A percentile compares a stretch with the other conserved stretches of the same genome.
These are phyloP conservation scores for Sturnus vulgaris DNA, from an alignment of 2,113 vertebrate species.

Conservation along the genomic window DNA sequence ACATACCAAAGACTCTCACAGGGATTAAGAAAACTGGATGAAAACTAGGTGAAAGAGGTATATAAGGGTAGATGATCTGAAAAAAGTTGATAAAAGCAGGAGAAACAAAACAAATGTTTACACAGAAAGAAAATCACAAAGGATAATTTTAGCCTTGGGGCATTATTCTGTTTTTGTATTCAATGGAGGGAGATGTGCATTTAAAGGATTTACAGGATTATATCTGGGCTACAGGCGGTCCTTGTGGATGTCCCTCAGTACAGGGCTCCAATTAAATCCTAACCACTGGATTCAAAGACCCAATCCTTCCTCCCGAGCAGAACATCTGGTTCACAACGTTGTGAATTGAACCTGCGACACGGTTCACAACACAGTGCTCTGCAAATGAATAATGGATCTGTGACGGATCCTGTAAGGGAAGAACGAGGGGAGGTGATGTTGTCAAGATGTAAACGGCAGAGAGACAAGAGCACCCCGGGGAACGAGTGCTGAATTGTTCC, in stretches of 20 bases:
- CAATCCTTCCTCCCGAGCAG: background rate
- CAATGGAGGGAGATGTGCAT: background rate
- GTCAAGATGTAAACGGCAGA: background rate
- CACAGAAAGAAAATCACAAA: background rate
- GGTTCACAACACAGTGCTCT: background rate
- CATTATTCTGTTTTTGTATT: background rate
- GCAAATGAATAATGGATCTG: background rate
- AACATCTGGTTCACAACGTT: background rate
- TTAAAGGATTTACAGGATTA: background rate
- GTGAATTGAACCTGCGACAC: background rate
- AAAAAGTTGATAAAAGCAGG: background rate
- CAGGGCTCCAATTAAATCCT: background rate
- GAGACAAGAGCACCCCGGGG: conserved; percentile 7
- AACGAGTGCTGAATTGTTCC: background rate
- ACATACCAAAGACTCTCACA: background rate
- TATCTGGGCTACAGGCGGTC: background rate
- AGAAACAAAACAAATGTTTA: background rate
- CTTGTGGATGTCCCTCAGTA: background rate
- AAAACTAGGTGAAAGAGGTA: background rate
- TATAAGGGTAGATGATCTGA: background rate
- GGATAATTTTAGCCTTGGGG: background rate
- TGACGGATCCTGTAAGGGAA: background rate
- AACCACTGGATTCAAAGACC: background rate
- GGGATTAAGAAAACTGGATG: background rate
- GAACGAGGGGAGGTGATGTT: background rate